Evolutionary conservation across 2,797 vertebrate species (phyloP).

Genomic region (Sebastes oblongus): DNA sequence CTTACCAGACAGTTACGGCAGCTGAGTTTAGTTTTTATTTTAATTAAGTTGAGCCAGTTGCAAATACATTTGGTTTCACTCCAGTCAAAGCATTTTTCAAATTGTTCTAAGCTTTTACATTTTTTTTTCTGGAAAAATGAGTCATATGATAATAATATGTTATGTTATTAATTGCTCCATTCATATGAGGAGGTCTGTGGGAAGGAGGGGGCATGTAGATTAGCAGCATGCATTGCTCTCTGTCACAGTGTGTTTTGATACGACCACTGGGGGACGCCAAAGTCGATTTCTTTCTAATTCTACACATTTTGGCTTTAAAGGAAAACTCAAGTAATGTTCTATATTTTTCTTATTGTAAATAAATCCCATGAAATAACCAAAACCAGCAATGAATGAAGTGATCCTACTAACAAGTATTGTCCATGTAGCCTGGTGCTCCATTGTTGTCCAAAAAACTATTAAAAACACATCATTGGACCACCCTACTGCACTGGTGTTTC

Average conservation of each 20-base stretch:
- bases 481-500: not conserved
- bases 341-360: not conserved
- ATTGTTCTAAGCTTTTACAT: not conserved
- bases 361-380: not conserved
- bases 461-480: not conserved
- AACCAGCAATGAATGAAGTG: not conserved
- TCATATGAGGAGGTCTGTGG: too few species aligned
- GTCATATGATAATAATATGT: not conserved
- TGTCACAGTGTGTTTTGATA: not conserved
- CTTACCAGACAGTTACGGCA: not conserved
- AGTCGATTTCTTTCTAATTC: not conserved
- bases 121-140: not conserved
- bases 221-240: not conserved
- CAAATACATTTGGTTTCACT: not conserved
- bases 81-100: too few species aligned
- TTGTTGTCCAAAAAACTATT: not conserved
- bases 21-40: not conserved
- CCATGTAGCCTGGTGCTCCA: not conserved
- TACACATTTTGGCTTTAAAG: not conserved
- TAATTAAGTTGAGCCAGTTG: not conserved
- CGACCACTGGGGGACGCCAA: conserved; percentile 12
- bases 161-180: too few species aligned
- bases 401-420: not conserved
- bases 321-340: not conserved
- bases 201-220: too few species aligned